Conservation (phyloP, 37 sponge, comb jelly and placozoan genomes). For the Tethya wilhelma region DNA sequence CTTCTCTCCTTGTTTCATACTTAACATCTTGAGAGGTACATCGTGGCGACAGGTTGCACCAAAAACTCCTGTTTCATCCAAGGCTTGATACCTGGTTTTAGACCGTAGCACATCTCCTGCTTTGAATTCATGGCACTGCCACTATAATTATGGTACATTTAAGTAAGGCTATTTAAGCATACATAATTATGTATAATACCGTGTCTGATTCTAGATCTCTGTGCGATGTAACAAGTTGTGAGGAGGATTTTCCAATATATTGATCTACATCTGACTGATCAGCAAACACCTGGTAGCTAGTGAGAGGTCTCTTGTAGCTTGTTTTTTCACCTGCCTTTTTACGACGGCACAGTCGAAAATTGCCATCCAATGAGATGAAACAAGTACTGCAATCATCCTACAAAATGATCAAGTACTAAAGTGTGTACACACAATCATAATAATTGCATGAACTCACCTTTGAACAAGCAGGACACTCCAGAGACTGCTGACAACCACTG, state of each 20-base stretch:
- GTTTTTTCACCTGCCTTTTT: slow-evolving; percentile 5
- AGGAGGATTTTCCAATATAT: background rate
- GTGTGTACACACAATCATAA: background rate
- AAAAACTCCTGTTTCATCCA: slow-evolving; percentile 15
- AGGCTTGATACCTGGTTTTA: background rate
- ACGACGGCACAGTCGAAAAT: slow-evolving; percentile 15
- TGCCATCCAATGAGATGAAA: background rate
- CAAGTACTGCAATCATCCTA: background rate
- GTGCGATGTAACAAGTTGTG: background rate
- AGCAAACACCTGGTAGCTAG: background rate
- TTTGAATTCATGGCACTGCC: slow-evolving; percentile 4
- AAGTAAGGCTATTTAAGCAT: background rate
- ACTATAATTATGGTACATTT: background rate
- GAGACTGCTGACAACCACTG: background rate
- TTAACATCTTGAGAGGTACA: background rate
- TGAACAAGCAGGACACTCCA: slow-evolving; percentile 4
- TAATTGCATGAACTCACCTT: too few species aligned
- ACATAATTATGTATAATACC: too few species aligned
- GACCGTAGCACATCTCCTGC: slow-evolving; percentile 18
- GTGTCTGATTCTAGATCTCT: background rate
- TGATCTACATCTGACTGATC: background rate
- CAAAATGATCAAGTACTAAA: background rate
- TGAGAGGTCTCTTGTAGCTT: background rate
- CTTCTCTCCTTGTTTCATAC: slow-evolving; percentile 12
- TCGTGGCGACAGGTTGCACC: slow-evolving; percentile 14